Evolutionary conservation across 2,797 vertebrate genomes (phyloP), one percentile per base, ranked within the genome.

Genomic region (Sebastes trivittatus): DNA sequence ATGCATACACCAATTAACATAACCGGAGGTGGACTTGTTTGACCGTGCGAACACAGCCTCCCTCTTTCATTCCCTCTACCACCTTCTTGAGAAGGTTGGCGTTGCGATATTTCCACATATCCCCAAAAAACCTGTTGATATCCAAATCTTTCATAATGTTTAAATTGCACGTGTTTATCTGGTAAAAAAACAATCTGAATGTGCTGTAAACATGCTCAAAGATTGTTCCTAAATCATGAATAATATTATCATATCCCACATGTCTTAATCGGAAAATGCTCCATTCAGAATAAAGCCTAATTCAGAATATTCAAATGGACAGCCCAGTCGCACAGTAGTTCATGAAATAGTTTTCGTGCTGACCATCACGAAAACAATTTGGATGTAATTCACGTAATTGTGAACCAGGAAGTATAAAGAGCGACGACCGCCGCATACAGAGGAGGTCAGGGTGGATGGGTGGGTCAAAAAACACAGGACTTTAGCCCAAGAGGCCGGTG

Each of bases 401-500:
- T 18, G 42, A 46, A 18, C 42, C 14, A 46, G 42, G 38, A 46
- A 46, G 42, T 46, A 46, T 46, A 46, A 2, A 46, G 42, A 46
- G 16, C 42, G 1, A 46, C 3, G 3, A 46, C 2, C 16, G 42
- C 0, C 3, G 1, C 42, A 46, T 46, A 46, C 0, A 1, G 14
- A 18, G 42, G 16, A 46, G 16, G 6, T 42, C 13, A 7, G 38
- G 38, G 14, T 36, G 11, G 34, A 11, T 36, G 2, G 34, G 34
- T 16, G 38, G 38, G 0, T 46, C 38, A 46, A 46, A 46, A 46
- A 46, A 46, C 38, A 46, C 14, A 0, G 38, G 6, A 46, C 38
- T 46, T 42, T 42, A 0, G 38, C 38, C 13, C 38, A 16, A 14
- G 38, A 0, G 0, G 1, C 38, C 0, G 38, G 5, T 42, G 42